Evolutionary conservation across 2,113 vertebrate genomes (phyloP).

Genomic region (Cairina moschata): DNA sequence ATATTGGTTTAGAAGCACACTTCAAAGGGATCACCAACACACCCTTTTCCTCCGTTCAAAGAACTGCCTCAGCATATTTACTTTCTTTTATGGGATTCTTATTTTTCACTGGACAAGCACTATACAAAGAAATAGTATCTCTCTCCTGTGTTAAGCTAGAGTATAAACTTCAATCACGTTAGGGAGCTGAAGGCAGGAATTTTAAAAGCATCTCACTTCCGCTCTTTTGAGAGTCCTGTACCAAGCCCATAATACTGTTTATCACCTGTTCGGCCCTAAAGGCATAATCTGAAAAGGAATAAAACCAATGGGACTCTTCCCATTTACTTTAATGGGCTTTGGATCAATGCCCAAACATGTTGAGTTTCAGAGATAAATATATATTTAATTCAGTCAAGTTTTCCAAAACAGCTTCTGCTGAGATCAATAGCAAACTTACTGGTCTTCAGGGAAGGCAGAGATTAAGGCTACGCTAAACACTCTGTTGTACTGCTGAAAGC

Average conservation of each 20-base stretch:
- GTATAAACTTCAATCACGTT: not conserved
- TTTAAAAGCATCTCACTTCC: slow-evolving; percentile 25
- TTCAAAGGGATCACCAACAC: slow-evolving; percentile 22
- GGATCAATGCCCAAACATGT: not conserved
- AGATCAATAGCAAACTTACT: not conserved
- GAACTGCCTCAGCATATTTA: slow-evolving; percentile 1
- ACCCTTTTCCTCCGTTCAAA: not conserved
- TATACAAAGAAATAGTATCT: not conserved
- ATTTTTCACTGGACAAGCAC: slow-evolving; percentile 4
- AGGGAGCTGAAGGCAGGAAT: slow-evolving; percentile 5
- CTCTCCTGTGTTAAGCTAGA: not conserved
- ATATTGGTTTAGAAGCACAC: not conserved
- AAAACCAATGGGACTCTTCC: slow-evolving; percentile 25
- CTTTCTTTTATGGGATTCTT: slow-evolving; percentile 8
- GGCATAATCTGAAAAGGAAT: slow-evolving; percentile 10
- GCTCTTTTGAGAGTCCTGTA: not conserved
- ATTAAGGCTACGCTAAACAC: not conserved
- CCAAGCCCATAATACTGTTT: slow-evolving; percentile 14
- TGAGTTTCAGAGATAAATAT: not conserved
- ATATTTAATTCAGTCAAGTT: not conserved
- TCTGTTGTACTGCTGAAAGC: not conserved
- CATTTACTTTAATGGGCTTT: slow-evolving; percentile 5
- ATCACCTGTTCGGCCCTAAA: slow-evolving; percentile 10
- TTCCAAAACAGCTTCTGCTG: not conserved
- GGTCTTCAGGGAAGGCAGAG: not conserved